Conservation (phyloP, 2,113 vertebrate species). For the Rynchops niger region DNA sequence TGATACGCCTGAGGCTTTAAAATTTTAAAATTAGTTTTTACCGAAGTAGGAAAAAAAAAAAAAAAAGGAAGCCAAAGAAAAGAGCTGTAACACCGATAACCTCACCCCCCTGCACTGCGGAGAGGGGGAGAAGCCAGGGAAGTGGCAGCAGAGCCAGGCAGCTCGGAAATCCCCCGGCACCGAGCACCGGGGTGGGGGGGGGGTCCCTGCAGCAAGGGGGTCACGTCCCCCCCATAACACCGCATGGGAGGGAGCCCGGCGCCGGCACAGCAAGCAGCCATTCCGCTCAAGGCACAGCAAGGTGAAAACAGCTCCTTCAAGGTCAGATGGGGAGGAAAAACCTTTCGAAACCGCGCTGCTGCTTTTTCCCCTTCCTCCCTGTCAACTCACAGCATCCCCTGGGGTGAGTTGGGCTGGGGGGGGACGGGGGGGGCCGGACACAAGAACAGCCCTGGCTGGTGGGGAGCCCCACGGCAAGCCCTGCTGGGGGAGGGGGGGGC, state of each 20-base stretch:
- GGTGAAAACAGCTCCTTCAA: constrained; percentile 27
- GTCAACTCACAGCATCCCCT: not conserved
- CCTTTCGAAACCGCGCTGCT: not conserved
- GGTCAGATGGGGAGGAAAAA: not conserved
- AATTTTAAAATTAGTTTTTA: not conserved
- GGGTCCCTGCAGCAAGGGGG: not conserved
- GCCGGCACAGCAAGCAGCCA: accelerated
- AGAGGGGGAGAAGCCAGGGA: not conserved
- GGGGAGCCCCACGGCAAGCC: not conserved
- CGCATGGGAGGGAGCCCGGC: accelerated
- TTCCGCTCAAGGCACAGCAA: not conserved
- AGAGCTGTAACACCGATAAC: not conserved
- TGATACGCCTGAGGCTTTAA: not conserved
- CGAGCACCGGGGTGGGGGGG: not conserved
- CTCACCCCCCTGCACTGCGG: not conserved
- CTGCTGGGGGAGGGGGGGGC: no score
- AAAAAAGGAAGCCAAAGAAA: not conserved
- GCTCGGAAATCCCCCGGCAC: not conserved
- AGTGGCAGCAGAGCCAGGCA: not conserved
- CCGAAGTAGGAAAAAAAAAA: not conserved
- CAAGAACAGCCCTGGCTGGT: not conserved
- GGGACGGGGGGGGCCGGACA: no score
- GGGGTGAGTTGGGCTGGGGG: not conserved
- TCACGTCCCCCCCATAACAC: accelerated
- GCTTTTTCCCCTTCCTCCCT: not conserved